phyloP scores from a whole-genome alignment of 2,113 vertebrate species.

The Microtus oregoni region DNA sequence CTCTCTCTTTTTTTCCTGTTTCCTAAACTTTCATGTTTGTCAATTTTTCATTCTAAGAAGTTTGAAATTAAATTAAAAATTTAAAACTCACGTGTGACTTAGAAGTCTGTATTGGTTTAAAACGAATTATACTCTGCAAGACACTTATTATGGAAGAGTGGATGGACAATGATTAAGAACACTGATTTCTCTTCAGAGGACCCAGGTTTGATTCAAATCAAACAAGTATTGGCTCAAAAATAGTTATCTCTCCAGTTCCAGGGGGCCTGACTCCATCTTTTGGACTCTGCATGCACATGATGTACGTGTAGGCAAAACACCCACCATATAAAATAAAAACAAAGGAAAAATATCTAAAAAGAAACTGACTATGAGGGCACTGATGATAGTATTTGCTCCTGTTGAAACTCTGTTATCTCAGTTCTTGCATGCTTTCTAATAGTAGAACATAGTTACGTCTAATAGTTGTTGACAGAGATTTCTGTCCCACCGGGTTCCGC shows the following conservation, averaged over 20 bases:
- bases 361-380: not conserved
- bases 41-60: constrained; percentile 26
- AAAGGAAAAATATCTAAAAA: not conserved
- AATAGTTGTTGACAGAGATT: no score
- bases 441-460: not conserved
- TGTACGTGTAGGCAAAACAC: not conserved
- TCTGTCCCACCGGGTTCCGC: no score
- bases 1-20: no score
- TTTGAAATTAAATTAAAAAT: not conserved
- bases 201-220: not conserved
- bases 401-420: not conserved
- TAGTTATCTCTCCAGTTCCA: not conserved
- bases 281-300: not conserved
- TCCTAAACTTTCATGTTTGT: not conserved
- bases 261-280: not conserved
- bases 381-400: not conserved
- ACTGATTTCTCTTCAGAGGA: not conserved
- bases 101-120: not conserved
- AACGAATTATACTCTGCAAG: not conserved
- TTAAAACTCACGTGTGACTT: not conserved
- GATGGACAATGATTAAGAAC: not conserved
- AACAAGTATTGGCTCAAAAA: not conserved
- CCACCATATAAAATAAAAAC: not conserved
- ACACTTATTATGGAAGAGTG: not conserved
- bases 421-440: not conserved